A percentile compares a stretch with the other conserved stretches of the same genome.
These are phyloP conservation scores for Eulemur albifrons DNA, from an alignment of 2,797 vertebrate species.

Conservation along the genomic window DNA sequence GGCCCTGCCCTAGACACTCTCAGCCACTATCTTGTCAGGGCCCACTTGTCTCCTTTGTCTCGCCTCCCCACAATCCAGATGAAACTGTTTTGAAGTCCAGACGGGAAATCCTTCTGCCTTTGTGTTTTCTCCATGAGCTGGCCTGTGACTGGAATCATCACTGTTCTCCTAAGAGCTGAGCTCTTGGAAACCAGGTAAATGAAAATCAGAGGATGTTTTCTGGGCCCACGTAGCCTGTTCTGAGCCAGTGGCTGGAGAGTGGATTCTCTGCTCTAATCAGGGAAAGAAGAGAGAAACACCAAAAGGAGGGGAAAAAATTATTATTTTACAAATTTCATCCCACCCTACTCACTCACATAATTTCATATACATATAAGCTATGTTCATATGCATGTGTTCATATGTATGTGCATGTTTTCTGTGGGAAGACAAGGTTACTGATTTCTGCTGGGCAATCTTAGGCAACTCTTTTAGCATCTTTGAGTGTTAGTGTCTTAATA, in stretches of 20 bases:
- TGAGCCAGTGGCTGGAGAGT: neutral
- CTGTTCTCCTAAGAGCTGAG: neutral
- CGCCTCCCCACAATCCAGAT: neutral
- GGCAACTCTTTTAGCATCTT: neutral
- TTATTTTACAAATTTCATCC: neutral
- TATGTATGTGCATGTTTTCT: neutral
- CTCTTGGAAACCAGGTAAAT: neutral
- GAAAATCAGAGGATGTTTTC: neutral
- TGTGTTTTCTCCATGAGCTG: neutral
- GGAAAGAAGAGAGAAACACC: neutral
- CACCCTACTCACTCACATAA: neutral
- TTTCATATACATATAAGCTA: neutral
- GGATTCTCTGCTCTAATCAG: neutral
- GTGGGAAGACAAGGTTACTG: neutral
- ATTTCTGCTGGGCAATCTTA: neutral
- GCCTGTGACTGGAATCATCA: neutral
- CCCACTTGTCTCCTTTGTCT: neutral
- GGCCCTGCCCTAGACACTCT: neutral
- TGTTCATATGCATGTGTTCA: neutral
- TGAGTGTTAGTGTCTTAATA: neutral
- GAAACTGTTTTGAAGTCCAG: neutral
- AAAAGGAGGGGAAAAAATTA: neutral
- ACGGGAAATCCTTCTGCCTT: neutral
- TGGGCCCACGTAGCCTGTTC: neutral
- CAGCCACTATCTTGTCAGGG: neutral